These are phyloP conservation scores for Philonicus albiceps DNA, from an alignment of 2,888 invertebrate genomes.

Conservation along the genomic window DNA sequence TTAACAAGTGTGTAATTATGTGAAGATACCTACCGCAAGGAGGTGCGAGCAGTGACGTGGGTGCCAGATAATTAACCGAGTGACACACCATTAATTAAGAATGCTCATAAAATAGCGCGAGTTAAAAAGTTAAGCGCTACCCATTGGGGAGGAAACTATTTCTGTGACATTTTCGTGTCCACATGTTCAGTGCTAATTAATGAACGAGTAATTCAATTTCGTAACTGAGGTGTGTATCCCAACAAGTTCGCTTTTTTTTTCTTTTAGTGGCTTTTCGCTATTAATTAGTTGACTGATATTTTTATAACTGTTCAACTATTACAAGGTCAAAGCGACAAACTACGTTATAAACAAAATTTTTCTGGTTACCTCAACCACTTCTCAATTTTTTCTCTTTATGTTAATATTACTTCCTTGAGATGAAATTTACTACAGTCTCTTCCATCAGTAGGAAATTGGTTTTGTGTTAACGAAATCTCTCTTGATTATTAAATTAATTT, in stretches of 20 bases:
- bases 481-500: neutral
- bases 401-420: neutral
- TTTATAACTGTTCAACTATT: neutral
- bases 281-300: neutral
- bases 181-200: neutral
- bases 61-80: constrained; percentile 16
- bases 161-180: neutral
- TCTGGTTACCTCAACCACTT: neutral
- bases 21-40: neutral
- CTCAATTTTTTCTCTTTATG: neutral
- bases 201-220: neutral
- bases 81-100: constrained; percentile 13
- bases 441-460: neutral
- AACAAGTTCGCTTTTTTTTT: neutral
- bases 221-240: neutral
- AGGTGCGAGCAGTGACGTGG: neutral
- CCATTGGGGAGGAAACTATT: neutral
- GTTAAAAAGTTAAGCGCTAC: neutral
- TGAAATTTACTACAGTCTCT: neutral
- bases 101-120: neutral
- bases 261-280: neutral
- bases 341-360: neutral
- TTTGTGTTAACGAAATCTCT: neutral
- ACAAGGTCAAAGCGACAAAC: neutral
- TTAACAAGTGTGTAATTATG: neutral